Conservation (phyloP, 2,113 vertebrate species). For the Lanius collurio region DNA sequence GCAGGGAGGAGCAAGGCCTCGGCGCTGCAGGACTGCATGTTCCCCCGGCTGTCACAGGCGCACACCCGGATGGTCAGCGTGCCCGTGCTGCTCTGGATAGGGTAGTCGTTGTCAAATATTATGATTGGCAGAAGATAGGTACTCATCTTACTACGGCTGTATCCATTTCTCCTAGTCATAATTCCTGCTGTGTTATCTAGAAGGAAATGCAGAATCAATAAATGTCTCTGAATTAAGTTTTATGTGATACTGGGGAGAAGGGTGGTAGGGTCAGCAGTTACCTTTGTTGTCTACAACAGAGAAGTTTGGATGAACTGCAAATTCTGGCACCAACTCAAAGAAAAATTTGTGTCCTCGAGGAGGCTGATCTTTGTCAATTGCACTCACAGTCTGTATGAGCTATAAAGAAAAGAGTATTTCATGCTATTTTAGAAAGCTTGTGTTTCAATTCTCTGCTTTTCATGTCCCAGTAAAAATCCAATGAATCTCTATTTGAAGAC, state of each 20-base stretch:
- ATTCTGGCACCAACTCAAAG: conserved; percentile 80
- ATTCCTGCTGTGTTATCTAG: conserved; percentile 83
- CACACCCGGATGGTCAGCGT: conserved; percentile 79
- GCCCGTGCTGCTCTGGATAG: conserved; percentile 79
- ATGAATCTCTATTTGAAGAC: not conserved
- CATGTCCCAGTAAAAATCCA: not conserved
- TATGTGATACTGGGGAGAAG: not conserved
- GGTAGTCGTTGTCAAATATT: conserved; percentile 83
- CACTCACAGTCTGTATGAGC: conserved; percentile 83
- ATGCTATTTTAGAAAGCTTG: not conserved
- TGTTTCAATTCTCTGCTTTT: not conserved
- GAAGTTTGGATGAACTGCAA: conserved; percentile 80
- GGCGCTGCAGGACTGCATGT: conserved; percentile 77
- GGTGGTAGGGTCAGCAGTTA: not conserved
- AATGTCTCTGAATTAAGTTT: not conserved
- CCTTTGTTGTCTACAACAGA: conserved; percentile 83
- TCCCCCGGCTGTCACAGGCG: conserved; percentile 72
- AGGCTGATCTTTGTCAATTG: conserved; percentile 81
- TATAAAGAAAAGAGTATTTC: conserved; percentile 47
- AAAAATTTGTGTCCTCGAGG: conserved; percentile 79
- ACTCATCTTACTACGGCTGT: conserved; percentile 75
- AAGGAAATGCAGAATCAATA: not conserved
- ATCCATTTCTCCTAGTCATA: conserved; percentile 77
- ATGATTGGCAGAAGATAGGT: conserved; percentile 77
- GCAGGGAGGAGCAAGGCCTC: conserved; percentile 76